A percentile compares a stretch with the other conserved stretches of the same genome.
These are phyloP conservation scores for Astyanax mexicanus DNA, from an alignment of 2,797 vertebrate genomes.

Conservation along the genomic window DNA sequence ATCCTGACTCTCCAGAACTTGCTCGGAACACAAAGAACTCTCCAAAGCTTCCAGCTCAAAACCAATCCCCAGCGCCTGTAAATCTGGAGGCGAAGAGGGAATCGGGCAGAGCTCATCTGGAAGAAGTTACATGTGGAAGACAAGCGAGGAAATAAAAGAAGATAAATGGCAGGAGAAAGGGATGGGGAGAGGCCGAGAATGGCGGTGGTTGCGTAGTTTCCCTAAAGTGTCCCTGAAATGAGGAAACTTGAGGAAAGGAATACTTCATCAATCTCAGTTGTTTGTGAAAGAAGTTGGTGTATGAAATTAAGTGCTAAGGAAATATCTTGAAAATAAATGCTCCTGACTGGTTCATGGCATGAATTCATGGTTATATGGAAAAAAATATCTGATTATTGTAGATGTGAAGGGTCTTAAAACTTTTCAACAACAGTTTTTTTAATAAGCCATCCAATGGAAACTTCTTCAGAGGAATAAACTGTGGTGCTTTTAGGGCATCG, in stretches of 20 bases:
- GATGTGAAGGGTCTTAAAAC: background rate
- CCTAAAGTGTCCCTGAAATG: conserved; percentile 17
- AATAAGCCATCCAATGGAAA: background rate
- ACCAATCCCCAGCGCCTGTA: conserved; percentile 38
- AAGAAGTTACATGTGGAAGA: conserved; percentile 43
- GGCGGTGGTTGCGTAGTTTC: conserved; percentile 17
- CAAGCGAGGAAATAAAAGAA: conserved; percentile 47
- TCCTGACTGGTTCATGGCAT: background rate
- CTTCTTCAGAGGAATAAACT: background rate
- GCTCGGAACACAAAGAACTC: conserved; percentile 40
- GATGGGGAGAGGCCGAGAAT: conserved; percentile 20
- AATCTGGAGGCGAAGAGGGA: conserved; percentile 39
- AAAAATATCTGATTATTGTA: too few relatives aligned
- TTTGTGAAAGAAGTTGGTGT: background rate
- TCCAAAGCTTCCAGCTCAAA: conserved; percentile 39
- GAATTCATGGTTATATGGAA: too few relatives aligned
- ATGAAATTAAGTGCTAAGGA: background rate
- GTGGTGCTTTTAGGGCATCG: background rate
- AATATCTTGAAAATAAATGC: background rate
- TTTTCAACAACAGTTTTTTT: background rate
- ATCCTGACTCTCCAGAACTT: conserved; percentile 28
- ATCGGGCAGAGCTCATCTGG: conserved; percentile 48
- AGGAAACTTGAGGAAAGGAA: conserved; percentile 1
- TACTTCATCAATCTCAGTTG: background rate
- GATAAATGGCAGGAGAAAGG: conserved; percentile 39